Conservation (phyloP, 2,797 vertebrate genomes). For the Furcifer pardalis region DNA sequence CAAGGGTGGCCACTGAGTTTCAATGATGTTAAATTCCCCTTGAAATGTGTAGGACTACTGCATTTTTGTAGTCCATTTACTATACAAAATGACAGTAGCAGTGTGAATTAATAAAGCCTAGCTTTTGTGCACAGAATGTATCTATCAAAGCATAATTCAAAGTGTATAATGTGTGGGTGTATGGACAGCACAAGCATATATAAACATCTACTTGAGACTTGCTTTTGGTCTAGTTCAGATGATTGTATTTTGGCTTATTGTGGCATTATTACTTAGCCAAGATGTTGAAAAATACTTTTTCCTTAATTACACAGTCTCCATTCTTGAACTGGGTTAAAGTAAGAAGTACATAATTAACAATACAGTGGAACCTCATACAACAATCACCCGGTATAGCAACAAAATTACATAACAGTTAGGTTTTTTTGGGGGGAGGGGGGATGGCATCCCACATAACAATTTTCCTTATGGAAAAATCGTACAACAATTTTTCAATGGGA, state of each 20-base stretch:
- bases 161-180: no score
- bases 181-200: no score
- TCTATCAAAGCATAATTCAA: neutral
- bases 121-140: neutral
- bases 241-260: neutral
- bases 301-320: neutral
- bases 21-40: neutral
- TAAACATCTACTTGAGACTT: neutral
- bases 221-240: neutral
- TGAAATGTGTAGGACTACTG: neutral
- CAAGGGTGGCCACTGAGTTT: no score
- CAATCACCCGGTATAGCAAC: no score
- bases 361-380: no score
- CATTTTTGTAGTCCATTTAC: neutral
- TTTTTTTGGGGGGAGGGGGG: no score
- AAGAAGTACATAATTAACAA: neutral
- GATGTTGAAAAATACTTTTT: neutral
- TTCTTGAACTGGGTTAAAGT: neutral
- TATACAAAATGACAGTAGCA: neutral
- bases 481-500: no score
- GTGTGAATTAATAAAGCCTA: neutral
- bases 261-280: conserved; percentile 1
- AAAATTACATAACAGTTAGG: no score
- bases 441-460: no score
- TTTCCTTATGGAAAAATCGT: no score